Conservation (phyloP, 2,888 invertebrate species). For the Ptilodon capucinus region DNA sequence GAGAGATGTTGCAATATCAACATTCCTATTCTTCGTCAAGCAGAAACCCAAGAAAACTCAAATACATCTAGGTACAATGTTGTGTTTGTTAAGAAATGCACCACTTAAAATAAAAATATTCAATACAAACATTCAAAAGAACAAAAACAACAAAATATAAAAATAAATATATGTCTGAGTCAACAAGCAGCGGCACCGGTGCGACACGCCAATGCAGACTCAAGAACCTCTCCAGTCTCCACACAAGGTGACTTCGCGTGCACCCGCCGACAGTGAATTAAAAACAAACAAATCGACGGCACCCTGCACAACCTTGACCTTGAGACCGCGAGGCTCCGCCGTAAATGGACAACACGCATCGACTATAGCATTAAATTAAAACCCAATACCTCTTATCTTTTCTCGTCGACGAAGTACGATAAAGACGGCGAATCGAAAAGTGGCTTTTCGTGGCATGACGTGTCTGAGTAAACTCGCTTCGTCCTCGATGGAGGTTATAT, state of each 20-base stretch:
- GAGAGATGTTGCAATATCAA: no score
- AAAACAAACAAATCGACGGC: neutral
- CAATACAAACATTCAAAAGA: slow-evolving; percentile 1
- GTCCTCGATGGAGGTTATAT: slow-evolving; percentile 21
- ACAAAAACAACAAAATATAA: slow-evolving; percentile 1
- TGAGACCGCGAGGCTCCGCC: slow-evolving; percentile 5
- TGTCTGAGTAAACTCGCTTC: slow-evolving; percentile 5
- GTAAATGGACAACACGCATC: slow-evolving; percentile 1
- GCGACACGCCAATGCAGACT: slow-evolving; percentile 1
- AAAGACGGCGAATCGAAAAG: slow-evolving; percentile 7
- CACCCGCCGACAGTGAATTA: slow-evolving; percentile 15
- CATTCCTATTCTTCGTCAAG: no score
- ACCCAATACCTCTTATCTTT: slow-evolving; percentile 6
- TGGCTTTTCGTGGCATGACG: slow-evolving; percentile 8
- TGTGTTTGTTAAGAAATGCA: no score
- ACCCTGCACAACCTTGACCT: slow-evolving; percentile 14
- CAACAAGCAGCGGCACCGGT: neutral
- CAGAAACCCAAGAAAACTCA: no score
- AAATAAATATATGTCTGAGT: slow-evolving; percentile 22
- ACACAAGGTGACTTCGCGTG: slow-evolving; percentile 3
- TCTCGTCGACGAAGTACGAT: slow-evolving; percentile 3
- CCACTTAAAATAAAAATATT: no score
- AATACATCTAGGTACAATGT: no score
- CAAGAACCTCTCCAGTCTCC: slow-evolving; percentile 1
- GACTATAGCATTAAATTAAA: neutral